Evolutionary conservation across 2,888 invertebrate species (phyloP).

Genomic region (Leucozona laternaria): DNA sequence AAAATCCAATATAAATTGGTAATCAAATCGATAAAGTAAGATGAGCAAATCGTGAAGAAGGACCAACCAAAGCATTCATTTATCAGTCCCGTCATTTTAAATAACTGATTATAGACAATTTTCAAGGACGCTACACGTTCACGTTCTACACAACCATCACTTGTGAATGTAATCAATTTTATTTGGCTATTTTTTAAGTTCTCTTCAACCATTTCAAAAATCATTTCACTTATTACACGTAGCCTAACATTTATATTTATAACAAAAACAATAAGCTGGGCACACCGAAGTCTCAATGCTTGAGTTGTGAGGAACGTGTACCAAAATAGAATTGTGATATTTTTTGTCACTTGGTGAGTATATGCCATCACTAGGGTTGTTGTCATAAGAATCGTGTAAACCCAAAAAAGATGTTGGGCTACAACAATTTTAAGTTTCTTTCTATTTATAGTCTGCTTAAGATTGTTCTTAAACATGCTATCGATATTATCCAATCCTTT

Average conservation of each 20-base stretch:
- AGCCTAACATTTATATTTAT: slow-evolving; percentile 63
- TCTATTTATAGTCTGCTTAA: slow-evolving; percentile 42
- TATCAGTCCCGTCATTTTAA: slow-evolving; percentile 77
- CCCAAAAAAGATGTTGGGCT: slow-evolving; percentile 55
- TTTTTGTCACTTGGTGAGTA: slow-evolving; percentile 59
- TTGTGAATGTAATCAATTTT: slow-evolving; percentile 7
- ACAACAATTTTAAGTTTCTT: neutral
- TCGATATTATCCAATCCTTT: slow-evolving; percentile 74
- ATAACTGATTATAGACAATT: slow-evolving; percentile 79
- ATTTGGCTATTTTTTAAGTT: neutral
- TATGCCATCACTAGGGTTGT: slow-evolving; percentile 75
- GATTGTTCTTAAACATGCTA: slow-evolving; percentile 48
- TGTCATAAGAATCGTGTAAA: slow-evolving; percentile 64
- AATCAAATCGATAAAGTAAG: slow-evolving; percentile 81
- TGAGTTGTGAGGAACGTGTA: slow-evolving; percentile 76
- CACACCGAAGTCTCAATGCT: slow-evolving; percentile 78
- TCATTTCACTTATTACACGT: slow-evolving; percentile 19
- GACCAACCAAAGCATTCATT: slow-evolving; percentile 82
- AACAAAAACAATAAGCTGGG: slow-evolving; percentile 78
- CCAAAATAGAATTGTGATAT: slow-evolving; percentile 74
- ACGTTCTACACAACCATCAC: slow-evolving; percentile 69
- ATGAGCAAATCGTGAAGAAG: slow-evolving; percentile 79
- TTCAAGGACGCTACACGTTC: slow-evolving; percentile 79
- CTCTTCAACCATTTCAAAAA: neutral
- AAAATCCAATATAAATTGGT: slow-evolving; percentile 81